These are phyloP conservation scores for Nephrotoma flavescens DNA, from an alignment of 2,888 invertebrate genomes.

Conservation along the genomic window DNA sequence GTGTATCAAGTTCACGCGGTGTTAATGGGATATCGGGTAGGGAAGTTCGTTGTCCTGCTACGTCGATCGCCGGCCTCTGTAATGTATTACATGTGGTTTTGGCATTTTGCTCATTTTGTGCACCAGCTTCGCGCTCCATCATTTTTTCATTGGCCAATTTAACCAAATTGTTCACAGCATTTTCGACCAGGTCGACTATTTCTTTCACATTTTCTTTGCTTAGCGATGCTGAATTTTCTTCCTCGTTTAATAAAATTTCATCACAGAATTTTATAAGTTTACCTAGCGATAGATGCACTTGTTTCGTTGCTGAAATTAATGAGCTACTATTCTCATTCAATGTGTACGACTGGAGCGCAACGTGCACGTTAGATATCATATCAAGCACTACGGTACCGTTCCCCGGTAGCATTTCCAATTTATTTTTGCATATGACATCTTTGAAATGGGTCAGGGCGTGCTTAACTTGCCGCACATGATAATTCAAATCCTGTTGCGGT, in stretches of 20 bases:
- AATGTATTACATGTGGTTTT: conserved; percentile 21
- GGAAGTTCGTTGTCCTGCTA: conserved; percentile 47
- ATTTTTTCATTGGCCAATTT: conserved; percentile 71
- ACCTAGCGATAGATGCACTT: conserved; percentile 74
- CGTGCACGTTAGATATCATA: conserved; percentile 77
- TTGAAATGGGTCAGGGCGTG: conserved; percentile 76
- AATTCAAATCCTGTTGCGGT: conserved; percentile 56
- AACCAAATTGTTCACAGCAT: conserved; percentile 60
- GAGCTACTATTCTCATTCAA: conserved; percentile 30
- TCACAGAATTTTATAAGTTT: conserved; percentile 81
- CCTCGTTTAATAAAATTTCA: conserved; percentile 63
- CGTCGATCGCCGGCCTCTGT: conserved; percentile 28
- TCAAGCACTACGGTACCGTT: conserved; percentile 89
- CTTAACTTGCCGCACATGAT: conserved; percentile 59
- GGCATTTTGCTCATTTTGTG: conserved; percentile 8
- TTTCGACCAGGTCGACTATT: conserved; percentile 54
- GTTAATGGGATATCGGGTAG: conserved; percentile 70
- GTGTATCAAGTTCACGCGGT: conserved; percentile 38
- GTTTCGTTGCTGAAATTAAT: conserved; percentile 57
- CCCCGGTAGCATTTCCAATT: conserved; percentile 83
- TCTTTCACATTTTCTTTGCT: conserved; percentile 48
- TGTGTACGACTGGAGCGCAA: conserved; percentile 33
- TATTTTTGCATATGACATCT: conserved; percentile 84
- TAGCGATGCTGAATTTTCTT: conserved; percentile 30
- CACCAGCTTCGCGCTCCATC: conserved; percentile 36